Percentiles rank a stretch among this genome's conserved stretches.
Conservation (phyloP, 2,888 invertebrate genomes). For the Chaetoderma sp. region DNA sequence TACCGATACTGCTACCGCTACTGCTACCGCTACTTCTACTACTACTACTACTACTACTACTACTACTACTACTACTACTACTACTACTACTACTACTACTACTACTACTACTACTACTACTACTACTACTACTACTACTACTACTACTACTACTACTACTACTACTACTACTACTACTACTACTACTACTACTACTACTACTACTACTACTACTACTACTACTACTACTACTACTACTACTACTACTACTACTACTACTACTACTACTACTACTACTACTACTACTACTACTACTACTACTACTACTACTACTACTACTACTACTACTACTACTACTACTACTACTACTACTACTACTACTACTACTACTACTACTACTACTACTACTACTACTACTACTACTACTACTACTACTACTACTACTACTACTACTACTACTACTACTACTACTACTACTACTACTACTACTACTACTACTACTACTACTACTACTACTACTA, state of each 20-base stretch:
- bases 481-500: constrained; percentile 13
- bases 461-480: constrained; percentile 10
- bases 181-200: constrained; percentile 11
- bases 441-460: constrained; percentile 13
- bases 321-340: constrained; percentile 15
- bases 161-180: constrained; percentile 6
- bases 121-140: constrained; percentile 13
- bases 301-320: constrained; percentile 14
- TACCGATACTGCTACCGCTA: constrained; percentile 7
- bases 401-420: constrained; percentile 8
- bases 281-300: constrained; percentile 12
- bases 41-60: constrained; percentile 8
- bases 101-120: constrained; percentile 6
- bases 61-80: constrained; percentile 3
- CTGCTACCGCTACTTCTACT: constrained; percentile 11
- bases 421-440: constrained; percentile 14
- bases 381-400: constrained; percentile 13
- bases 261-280: constrained; percentile 17
- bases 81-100: constrained; percentile 5
- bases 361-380: constrained; percentile 8
- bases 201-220: constrained; percentile 13
- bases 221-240: constrained; percentile 13
- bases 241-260: constrained; percentile 14
- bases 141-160: constrained; percentile 13
- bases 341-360: constrained; percentile 10